Percentiles rank a stretch among this genome's conserved stretches.
Evolutionary conservation across 2,888 invertebrate genomes (phyloP).

Genomic region (Rutpela maculata): DNA sequence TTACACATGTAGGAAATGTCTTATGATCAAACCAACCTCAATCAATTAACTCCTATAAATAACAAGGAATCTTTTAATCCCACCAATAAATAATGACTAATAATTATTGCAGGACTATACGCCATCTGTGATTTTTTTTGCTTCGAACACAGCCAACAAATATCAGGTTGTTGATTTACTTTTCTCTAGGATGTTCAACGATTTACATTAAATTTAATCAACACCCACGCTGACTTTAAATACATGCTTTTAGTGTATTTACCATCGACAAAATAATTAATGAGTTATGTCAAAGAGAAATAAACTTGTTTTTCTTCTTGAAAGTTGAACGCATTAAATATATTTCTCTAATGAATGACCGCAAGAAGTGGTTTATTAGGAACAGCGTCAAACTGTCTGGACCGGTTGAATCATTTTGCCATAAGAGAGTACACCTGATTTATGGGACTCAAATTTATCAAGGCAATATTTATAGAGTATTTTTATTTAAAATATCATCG

Average conservation of each 20-base stretch:
- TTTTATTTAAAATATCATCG: too few species aligned
- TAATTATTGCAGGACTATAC: too few species aligned
- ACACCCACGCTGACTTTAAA: neutral
- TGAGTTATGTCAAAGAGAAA: neutral
- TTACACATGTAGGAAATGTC: too few species aligned
- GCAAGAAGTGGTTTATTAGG: constrained; percentile 1
- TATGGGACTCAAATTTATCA: neutral
- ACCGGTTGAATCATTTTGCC: neutral
- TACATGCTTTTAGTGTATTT: neutral
- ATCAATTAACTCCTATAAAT: too few species aligned
- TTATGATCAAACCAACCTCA: too few species aligned
- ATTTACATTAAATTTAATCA: neutral
- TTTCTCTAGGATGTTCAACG: neutral
- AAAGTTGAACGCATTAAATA: neutral
- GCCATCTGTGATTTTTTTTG: neutral
- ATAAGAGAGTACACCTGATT: neutral
- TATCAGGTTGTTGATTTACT: neutral
- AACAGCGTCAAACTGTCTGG: constrained; percentile 7
- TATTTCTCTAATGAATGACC: neutral
- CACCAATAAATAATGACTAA: too few species aligned
- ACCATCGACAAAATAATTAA: neutral
- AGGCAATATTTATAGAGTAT: too few species aligned
- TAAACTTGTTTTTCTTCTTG: neutral
- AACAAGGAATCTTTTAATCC: too few species aligned
- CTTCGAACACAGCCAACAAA: neutral